Percentiles rank a stretch among this genome's conserved stretches.
phyloP scores from a whole-genome alignment of 2,797 vertebrate genomes.

The Pseudocheirus occidentalis region DNA sequence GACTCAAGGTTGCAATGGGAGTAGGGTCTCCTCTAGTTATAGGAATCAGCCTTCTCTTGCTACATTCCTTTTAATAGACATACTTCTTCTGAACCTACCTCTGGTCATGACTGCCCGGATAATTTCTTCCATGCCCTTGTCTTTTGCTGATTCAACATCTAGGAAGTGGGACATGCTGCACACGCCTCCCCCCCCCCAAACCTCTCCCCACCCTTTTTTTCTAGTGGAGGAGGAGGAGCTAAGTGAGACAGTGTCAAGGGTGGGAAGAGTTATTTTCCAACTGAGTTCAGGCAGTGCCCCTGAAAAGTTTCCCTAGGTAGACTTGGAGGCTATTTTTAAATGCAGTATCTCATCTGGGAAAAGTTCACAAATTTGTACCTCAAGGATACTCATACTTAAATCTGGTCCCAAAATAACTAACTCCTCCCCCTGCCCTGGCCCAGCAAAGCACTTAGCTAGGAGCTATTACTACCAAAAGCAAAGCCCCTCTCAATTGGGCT shows the following conservation, averaged over 20 bases:
- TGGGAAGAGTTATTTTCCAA: slow-evolving; percentile 43
- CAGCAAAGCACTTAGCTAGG: neutral
- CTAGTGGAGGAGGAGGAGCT: neutral
- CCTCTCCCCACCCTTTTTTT: neutral
- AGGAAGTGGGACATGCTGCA: neutral
- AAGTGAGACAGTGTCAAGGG: neutral
- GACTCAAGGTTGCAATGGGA: neutral
- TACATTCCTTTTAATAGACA: neutral
- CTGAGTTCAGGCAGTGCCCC: neutral
- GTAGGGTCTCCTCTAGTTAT: neutral
- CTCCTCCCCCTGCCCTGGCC: neutral
- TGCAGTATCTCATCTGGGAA: slow-evolving; percentile 42
- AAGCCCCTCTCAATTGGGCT: neutral
- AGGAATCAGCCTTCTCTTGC: neutral
- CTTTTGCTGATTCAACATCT: neutral
- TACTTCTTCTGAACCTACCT: neutral
- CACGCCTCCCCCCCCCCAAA: neutral
- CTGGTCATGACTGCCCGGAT: neutral
- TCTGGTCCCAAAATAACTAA: neutral
- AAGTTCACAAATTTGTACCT: slow-evolving; percentile 52
- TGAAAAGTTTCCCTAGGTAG: slow-evolving; percentile 52
- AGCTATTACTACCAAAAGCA: neutral
- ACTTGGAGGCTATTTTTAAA: slow-evolving; percentile 41
- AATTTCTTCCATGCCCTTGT: neutral
- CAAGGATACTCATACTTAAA: neutral